Percentiles rank a stretch among this genome's conserved stretches.
Conservation (phyloP, 2,888 invertebrate genomes). For the Vandiemenella viatica region DNA sequence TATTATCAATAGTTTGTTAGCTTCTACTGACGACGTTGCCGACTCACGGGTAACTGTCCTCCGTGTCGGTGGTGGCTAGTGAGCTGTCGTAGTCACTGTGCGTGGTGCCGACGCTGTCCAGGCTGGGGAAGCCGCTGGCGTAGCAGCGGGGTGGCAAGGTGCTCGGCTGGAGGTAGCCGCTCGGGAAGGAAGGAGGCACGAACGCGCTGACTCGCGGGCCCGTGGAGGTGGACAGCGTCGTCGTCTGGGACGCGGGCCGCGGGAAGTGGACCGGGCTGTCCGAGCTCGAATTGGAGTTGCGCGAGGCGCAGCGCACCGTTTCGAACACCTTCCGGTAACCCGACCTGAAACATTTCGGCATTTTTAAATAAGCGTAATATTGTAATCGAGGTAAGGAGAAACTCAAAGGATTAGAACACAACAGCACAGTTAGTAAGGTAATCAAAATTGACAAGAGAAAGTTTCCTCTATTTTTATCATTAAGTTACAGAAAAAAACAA, state of each 20-base stretch:
- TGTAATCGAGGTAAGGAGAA: too few species aligned
- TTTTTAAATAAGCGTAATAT: too few species aligned
- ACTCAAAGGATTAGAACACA: too few species aligned
- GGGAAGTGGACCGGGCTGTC: conserved; percentile 36
- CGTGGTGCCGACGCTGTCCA: conserved; percentile 40
- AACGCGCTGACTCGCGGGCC: conserved; percentile 13
- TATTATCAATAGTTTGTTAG: background rate
- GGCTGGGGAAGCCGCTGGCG: conserved; percentile 18
- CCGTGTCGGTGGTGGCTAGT: conserved; percentile 29
- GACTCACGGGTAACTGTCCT: conserved; percentile 21
- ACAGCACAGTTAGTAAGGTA: too few species aligned
- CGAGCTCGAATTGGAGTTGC: conserved; percentile 32
- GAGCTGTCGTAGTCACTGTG: conserved; percentile 41
- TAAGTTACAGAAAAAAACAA: too few species aligned
- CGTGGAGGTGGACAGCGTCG: conserved; percentile 6
- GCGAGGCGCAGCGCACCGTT: conserved; percentile 71
- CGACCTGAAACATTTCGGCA: too few species aligned
- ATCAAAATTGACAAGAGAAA: too few species aligned
- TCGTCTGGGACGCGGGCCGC: conserved; percentile 6
- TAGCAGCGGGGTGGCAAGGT: conserved; percentile 4
- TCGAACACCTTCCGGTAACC: conserved; percentile 82
- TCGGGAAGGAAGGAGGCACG: conserved; percentile 1
- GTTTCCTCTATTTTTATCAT: too few species aligned
- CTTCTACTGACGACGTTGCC: too few species aligned
- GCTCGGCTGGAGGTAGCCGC: too few species aligned